A percentile compares a stretch with the other conserved stretches of the same genome.
These are phyloP conservation scores for Ictalurus punctatus DNA, from an alignment of 2,113 vertebrate species.

Conservation along the genomic window DNA sequence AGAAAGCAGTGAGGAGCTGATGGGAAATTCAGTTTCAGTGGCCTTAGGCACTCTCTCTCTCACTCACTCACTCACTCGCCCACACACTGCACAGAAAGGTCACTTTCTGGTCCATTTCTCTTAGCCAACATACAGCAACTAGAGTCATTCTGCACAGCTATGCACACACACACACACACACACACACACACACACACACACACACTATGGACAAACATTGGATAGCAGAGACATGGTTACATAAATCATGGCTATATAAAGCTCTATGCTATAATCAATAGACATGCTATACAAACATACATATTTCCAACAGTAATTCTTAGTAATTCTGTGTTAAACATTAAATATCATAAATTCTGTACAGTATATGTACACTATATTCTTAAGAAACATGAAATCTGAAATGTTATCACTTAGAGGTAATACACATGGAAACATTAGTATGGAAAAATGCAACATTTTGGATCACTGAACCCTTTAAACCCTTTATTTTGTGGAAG, in stretches of 20 bases:
- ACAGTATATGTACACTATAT: not conserved
- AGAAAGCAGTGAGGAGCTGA: constrained; percentile 5
- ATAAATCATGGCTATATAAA: constrained; percentile 18
- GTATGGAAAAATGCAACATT: constrained; percentile 7
- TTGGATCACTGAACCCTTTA: constrained; percentile 14
- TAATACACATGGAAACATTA: not conserved
- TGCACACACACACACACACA: not conserved
- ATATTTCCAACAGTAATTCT: not conserved
- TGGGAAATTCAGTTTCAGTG: constrained; percentile 33
- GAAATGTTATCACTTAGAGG: not conserved
- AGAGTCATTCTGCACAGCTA: not conserved
- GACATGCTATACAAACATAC: not conserved
- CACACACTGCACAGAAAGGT: constrained; percentile 37
- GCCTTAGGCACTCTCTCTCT: constrained; percentile 20
- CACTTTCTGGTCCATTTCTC: constrained; percentile 38
- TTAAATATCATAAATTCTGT: not conserved
- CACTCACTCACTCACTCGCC: constrained; percentile 9
- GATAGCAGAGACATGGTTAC: not conserved
- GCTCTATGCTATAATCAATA: not conserved
- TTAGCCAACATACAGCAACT: constrained; percentile 20
- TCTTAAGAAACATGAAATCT: not conserved
- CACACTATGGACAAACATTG: constrained; percentile 1
- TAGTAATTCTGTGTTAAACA: not conserved
- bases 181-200: not conserved
- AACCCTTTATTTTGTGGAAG: not conserved